Evolutionary conservation across 2,888 invertebrate species (phyloP).

Genomic region (Candidula unifasciata): DNA sequence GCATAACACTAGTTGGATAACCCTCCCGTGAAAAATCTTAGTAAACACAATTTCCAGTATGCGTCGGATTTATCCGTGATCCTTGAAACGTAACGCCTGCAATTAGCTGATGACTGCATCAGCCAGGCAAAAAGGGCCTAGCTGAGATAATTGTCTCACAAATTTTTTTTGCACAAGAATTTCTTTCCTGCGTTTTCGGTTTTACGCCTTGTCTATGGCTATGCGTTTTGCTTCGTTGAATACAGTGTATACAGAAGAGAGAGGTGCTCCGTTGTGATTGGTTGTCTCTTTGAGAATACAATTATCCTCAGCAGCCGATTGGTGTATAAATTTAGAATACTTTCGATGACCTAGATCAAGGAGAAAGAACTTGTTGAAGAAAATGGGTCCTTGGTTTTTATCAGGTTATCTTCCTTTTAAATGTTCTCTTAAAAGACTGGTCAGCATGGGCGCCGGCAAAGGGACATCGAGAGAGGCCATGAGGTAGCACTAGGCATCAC

Average conservation of each 20-base stretch:
- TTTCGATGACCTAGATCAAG: too few species aligned
- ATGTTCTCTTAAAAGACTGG: too few species aligned
- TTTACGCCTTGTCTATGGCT: not conserved
- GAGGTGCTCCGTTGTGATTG: not conserved
- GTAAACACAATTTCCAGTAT: not conserved
- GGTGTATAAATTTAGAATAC: constrained; percentile 17
- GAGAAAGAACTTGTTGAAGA: not conserved
- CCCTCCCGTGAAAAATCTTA: not conserved
- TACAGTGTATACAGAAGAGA: not conserved
- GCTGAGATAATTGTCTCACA: not conserved
- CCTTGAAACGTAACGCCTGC: not conserved
- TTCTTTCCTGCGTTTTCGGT: constrained; percentile 2
- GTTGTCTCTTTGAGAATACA: not conserved
- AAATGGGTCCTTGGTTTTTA: not conserved
- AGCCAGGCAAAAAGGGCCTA: not conserved
- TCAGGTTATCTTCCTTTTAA: not conserved
- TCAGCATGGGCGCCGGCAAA: too few species aligned
- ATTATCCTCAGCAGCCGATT: constrained; percentile 16
- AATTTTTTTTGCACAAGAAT: not conserved
- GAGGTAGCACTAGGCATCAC: too few species aligned
- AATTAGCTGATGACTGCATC: not conserved
- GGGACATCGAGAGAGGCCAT: too few species aligned
- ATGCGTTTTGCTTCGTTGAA: constrained; percentile 1
- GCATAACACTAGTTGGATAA: not conserved
- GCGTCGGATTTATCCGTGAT: not conserved